Percentiles rank a stretch among this genome's conserved stretches.
Conservation (phyloP, 92 coral and sea anemone genomes). For the Siderastrea radians region DNA sequence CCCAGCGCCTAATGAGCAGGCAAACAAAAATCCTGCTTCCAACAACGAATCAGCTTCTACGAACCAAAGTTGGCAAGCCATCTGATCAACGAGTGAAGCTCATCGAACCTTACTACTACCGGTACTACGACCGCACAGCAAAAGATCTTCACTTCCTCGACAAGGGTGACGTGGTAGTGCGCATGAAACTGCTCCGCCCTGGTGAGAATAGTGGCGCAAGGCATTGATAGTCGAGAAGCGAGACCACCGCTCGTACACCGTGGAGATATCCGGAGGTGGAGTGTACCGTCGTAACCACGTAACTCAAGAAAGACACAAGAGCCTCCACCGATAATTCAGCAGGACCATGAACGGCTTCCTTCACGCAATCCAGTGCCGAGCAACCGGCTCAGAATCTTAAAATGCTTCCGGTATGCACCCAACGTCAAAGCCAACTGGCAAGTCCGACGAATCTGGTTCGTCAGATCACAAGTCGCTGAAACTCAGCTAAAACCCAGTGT, state of each 20-base stretch:
- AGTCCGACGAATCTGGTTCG: too few species aligned
- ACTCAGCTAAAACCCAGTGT: too few species aligned
- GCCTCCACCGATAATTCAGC: conserved; percentile 1
- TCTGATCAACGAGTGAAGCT: neutral
- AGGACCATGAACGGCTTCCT: neutral
- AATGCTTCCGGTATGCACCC: neutral
- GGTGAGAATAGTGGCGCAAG: conserved; percentile 14
- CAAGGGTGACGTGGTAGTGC: conserved; percentile 18
- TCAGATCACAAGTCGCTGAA: too few species aligned
- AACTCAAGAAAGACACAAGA: conserved; percentile 5
- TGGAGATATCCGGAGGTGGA: neutral
- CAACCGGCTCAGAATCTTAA: neutral
- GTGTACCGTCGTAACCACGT: neutral
- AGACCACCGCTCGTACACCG: neutral
- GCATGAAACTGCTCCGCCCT: conserved; percentile 11
- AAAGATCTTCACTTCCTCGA: conserved; percentile 3
- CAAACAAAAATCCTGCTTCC: conserved; percentile 29
- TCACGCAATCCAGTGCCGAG: neutral
- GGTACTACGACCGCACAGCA: conserved; percentile 8
- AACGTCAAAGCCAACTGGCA: neutral
- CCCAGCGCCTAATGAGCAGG: conserved; percentile 28
- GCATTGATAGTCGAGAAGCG: neutral
- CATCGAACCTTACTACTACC: neutral
- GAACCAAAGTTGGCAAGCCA: neutral
- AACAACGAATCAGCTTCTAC: neutral